Base-by-base conservation (phyloP, 2,888 invertebrate genomes). In the Eurois occulta region DNA sequence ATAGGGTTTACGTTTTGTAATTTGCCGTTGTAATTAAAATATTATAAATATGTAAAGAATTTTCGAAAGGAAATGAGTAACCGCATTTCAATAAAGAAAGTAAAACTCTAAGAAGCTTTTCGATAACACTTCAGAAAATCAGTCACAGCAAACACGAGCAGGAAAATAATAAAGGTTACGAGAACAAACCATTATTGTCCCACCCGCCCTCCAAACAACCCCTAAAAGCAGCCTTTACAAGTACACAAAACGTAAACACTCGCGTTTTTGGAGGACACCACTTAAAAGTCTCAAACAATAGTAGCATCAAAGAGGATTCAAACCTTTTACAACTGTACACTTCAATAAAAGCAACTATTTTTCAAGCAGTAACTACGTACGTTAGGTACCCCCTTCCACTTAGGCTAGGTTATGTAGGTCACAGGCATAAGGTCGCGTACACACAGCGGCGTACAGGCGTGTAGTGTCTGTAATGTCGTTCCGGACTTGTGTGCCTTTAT, bases 351-450 rank as follows among this genome's bases (percentile, higher is more conserved):
- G 13, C 38, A 67, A 48, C 52, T 28, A 62, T 71, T 75, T 77
- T 66, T 66, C 52, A 69, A 81, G 60, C 43, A 77, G 71, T 75
- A 66, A 66, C 41, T 79, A 52, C 28, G 65, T 69, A 79, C 21
- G 38, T 28, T 21, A 68, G 78, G 74, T 58, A 73, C 81, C 81
- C 72, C 74, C 78, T 65, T 43, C 74, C 72, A 74, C 75, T 67
- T 68, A 75, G 73, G 72, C 86, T 86, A 87, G 89, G 86, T 80
- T 87, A 90, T 89, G 78, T 87, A 91, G 91, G 90, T 91, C 90
- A 88, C 88, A 91, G 86, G 88, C 85, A 67, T 79, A 85, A 85
- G 72, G 74, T 75, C 85, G 78, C 52, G 72, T 65, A 48, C 75
- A 67, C 65, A 77, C 52, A 10, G 52, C 75, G 69, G 52, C 52